These are phyloP conservation scores for Xerus rutilus DNA, from an alignment of 2,797 vertebrate species.

Conservation along the genomic window DNA sequence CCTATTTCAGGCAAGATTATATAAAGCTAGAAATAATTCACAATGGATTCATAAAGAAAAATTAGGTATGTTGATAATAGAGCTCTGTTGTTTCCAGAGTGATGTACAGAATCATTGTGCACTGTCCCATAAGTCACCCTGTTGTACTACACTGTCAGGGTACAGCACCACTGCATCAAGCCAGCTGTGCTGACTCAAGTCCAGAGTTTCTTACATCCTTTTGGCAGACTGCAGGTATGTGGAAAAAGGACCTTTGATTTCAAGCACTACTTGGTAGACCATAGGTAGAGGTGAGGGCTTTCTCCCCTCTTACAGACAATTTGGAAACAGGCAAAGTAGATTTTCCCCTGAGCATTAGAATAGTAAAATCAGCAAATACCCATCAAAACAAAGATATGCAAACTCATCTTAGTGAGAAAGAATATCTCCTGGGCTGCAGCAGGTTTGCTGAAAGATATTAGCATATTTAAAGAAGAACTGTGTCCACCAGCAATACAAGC, in stretches of 20 bases:
- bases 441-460: neutral
- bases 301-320: neutral
- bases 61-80: neutral
- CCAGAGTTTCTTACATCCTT: neutral
- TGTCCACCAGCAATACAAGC: neutral
- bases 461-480: constrained; percentile 27
- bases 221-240: neutral
- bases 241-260: neutral
- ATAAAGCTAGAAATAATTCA: constrained; percentile 28
- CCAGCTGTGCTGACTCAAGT: neutral
- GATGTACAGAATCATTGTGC: neutral
- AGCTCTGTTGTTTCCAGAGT: neutral
- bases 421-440: neutral
- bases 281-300: neutral
- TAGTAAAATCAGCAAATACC: constrained; percentile 65
- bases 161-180: neutral
- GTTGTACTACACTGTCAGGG: neutral
- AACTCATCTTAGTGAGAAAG: constrained; percentile 44
- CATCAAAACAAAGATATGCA: constrained; percentile 58
- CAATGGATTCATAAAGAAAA: constrained; percentile 19
- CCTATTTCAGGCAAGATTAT: constrained; percentile 4
- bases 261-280: neutral
- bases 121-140: neutral
- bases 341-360: neutral
- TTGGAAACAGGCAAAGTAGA: constrained; percentile 61